Conservation (phyloP, 2,113 vertebrate species). For the Cromileptes altivelis region DNA sequence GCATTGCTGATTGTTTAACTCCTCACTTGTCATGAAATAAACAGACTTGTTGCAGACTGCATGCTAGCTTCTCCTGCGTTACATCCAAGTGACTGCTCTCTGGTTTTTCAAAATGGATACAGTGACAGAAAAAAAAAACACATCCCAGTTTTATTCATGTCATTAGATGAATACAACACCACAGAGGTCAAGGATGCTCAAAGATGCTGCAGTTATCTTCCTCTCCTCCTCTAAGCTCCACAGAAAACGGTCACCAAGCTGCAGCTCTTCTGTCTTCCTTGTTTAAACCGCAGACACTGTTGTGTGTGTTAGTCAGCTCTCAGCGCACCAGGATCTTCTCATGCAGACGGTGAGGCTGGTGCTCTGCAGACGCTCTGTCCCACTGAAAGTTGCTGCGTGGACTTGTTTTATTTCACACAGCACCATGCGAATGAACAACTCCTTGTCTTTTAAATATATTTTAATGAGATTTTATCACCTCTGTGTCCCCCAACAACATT, state of each 20-base stretch:
- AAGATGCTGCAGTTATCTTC: slow-evolving; percentile 13
- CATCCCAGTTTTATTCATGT: slow-evolving; percentile 13
- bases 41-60: background rate
- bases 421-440: background rate
- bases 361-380: slow-evolving; percentile 26
- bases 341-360: slow-evolving; percentile 39
- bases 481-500: background rate
- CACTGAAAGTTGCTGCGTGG: slow-evolving; percentile 38
- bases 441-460: slow-evolving; percentile 1
- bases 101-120: background rate
- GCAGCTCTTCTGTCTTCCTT: slow-evolving; percentile 47
- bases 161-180: slow-evolving; percentile 12
- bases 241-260: slow-evolving; percentile 10
- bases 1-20: slow-evolving; percentile 2
- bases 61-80: background rate
- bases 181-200: slow-evolving; percentile 13
- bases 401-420: slow-evolving; percentile 4
- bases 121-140: background rate
- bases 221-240: slow-evolving; percentile 4
- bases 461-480: background rate
- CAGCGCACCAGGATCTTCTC: slow-evolving; percentile 44
- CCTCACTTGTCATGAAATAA: background rate
- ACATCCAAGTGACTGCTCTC: background rate
- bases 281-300: slow-evolving; percentile 17
- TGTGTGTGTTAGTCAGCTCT: slow-evolving; percentile 34